Conservation (phyloP, 1,140 invertebrate genomes). For the Kradibia gibbosae region DNA sequence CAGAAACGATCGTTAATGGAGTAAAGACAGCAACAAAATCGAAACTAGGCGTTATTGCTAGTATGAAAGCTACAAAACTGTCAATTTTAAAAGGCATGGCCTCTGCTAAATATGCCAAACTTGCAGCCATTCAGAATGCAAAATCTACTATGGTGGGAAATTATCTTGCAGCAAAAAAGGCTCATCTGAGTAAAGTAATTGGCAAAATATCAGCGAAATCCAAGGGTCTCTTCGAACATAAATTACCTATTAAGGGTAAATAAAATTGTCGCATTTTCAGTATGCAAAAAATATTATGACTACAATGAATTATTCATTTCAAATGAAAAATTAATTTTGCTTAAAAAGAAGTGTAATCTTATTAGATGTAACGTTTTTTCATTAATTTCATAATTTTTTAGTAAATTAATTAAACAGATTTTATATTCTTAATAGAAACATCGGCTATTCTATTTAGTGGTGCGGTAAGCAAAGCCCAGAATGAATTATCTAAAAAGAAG, state of each 20-base stretch:
- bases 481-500: background rate
- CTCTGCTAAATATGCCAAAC: background rate
- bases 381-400: background rate
- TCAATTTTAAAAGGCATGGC: background rate
- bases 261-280: background rate
- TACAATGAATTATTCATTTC: background rate
- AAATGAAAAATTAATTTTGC: too few relatives aligned
- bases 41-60: background rate
- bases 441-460: background rate
- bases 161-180: background rate
- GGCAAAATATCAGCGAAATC: background rate
- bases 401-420: background rate
- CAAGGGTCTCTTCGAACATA: background rate
- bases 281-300: background rate
- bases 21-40: background rate
- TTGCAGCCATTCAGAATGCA: background rate
- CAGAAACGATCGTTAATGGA: background rate
- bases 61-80: background rate
- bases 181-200: background rate
- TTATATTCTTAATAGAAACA: background rate
- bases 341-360: too few relatives aligned
- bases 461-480: background rate
- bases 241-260: constrained; percentile 29
- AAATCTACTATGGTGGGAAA: background rate
- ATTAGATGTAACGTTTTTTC: too few relatives aligned